phyloP scores from a whole-genome alignment of 2,888 invertebrate species.

The Meghimatium bilineatum region DNA sequence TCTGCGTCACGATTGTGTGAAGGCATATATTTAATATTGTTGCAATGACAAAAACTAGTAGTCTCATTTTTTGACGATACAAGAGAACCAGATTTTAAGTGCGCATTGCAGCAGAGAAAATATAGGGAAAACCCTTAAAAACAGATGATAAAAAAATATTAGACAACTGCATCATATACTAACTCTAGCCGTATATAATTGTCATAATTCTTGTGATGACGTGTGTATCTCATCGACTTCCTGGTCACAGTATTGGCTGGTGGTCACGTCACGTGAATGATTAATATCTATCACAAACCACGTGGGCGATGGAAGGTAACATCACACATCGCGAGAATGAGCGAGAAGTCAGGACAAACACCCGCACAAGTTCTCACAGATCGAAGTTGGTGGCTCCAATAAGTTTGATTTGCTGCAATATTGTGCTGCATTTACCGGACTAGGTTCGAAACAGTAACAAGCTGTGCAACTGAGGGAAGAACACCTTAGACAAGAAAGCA shows the following conservation, averaged over 20 bases:
- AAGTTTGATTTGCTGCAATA: conserved; percentile 18
- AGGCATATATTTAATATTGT: too few species aligned
- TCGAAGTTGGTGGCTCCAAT: conserved; percentile 20
- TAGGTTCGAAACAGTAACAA: conserved; percentile 15
- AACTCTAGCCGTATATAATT: too few species aligned
- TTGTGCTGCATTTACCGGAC: conserved; percentile 23
- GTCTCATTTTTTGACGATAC: too few species aligned
- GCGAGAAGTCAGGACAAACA: background rate
- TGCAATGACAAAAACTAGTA: too few species aligned
- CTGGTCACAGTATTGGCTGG: background rate
- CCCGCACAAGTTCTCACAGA: background rate
- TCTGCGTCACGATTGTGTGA: too few species aligned
- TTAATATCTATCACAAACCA: conserved; percentile 7
- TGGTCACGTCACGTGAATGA: background rate
- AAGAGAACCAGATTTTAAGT: too few species aligned
- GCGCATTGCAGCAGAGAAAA: too few species aligned
- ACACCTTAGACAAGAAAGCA: background rate
- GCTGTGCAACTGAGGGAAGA: background rate
- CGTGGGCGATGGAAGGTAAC: conserved; percentile 6
- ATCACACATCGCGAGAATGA: background rate
- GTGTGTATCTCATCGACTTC: background rate
- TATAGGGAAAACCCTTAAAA: too few species aligned
- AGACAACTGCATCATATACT: too few species aligned
- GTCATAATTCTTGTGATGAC: background rate
- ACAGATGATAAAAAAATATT: too few species aligned